Base-by-base conservation (phyloP, 2,888 invertebrate genomes). In the Spilarctia lutea region DNA sequence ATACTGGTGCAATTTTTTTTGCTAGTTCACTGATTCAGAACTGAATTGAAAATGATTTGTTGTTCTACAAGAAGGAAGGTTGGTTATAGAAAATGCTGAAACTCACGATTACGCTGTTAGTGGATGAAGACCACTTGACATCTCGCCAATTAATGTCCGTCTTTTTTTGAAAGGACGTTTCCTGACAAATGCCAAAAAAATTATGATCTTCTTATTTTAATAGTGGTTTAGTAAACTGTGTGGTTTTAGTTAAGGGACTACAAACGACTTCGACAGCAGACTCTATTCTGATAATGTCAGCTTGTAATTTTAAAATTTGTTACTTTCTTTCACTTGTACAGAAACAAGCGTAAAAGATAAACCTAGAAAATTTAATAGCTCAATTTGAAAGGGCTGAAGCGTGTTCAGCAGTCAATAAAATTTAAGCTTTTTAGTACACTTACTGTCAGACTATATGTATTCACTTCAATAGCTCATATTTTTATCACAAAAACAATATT, bases 401-500 rank as follows among this genome's bases (percentile, higher is more conserved):
- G 13, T 0, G 2, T 13, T 6, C 60, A 60, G 3, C 6, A 24
- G 7, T 4, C 60, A 60, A 13, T 56, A n/a, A 56, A n/a, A 11
- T 56, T 52, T 52, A 24, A 10, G 18, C 10, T 3, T 56, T 3
- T 56, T n/a, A 56, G n/a, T n/a, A 56, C 27, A 27, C 56, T 60
- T 60, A 60, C n/a, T 48, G 3, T 11, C 6, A 27, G 3, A 60
- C 13, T 13, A 13, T 27, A 60, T 60, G 27, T 60, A 60, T 60
- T 60, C 60, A 68, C 30, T 65, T 33, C 65, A 33, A 35, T 2
- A 65, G 8, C 45, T 68, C 18, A 30, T 18, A 45, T 39, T 42
- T 52, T 42, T 56, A 73, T 24, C 45, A 68, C 71, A 71, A 13
- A 16, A 13, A 42, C 60, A 11, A 48, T 8, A 69, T 65, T 63